These are phyloP conservation scores for Phodopus roborovskii DNA, from an alignment of 2,113 vertebrate species.

Conservation along the genomic window DNA sequence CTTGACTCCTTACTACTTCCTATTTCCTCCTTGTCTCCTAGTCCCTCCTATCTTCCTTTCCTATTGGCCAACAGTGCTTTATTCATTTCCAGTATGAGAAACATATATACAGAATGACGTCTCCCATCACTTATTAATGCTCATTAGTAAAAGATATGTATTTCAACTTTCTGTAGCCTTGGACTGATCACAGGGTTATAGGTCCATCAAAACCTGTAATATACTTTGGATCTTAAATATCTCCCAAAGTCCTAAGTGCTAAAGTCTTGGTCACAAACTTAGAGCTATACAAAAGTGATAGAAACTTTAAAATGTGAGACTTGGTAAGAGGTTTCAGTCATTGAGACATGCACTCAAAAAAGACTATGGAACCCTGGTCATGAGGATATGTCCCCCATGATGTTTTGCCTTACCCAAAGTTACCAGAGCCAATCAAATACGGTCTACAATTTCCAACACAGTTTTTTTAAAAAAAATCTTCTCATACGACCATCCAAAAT, in stretches of 20 bases:
- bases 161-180: slow-evolving; percentile 44
- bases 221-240: background rate
- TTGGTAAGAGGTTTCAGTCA: background rate
- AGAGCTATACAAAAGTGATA: background rate
- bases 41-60: too few relatives aligned
- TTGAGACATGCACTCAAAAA: background rate
- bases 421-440: background rate
- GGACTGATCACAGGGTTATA: slow-evolving; percentile 4
- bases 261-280: background rate
- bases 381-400: background rate
- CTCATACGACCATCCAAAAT: slow-evolving; percentile 31
- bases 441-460: background rate
- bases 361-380: background rate
- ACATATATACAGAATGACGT: too few relatives aligned
- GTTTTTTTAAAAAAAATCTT: background rate
- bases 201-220: background rate
- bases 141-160: slow-evolving; percentile 43
- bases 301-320: background rate
- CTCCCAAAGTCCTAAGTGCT: background rate
- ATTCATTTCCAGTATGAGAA: too few relatives aligned
- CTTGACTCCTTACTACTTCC: too few relatives aligned
- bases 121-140: slow-evolving; percentile 59
- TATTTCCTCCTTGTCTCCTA: too few relatives aligned
- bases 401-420: background rate
- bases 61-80: too few relatives aligned